Percentiles rank a stretch among this genome's conserved stretches.
These are phyloP conservation scores for Amphipyra berbera DNA, from an alignment of 2,888 invertebrate species.

Conservation along the genomic window DNA sequence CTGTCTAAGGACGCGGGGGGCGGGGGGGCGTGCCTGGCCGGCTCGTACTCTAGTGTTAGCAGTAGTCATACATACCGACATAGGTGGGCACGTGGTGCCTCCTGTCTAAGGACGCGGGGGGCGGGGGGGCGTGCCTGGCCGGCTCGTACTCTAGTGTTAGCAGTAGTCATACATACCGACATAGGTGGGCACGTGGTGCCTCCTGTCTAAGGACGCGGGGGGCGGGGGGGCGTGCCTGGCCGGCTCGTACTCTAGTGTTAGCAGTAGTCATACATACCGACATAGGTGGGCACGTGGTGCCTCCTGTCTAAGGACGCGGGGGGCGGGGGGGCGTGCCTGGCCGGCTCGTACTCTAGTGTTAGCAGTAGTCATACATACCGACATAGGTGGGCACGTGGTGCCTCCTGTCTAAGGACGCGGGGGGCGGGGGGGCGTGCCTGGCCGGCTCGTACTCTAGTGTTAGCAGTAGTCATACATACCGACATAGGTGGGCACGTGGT, in stretches of 20 bases:
- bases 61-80: slow-evolving; percentile 91
- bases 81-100: slow-evolving; percentile 95
- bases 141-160: slow-evolving; percentile 92
- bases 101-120: slow-evolving; percentile 93
- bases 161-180: slow-evolving; percentile 91
- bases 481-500: slow-evolving; percentile 96
- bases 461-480: slow-evolving; percentile 90
- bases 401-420: slow-evolving; percentile 94
- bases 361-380: slow-evolving; percentile 90
- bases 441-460: slow-evolving; percentile 91
- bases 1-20: slow-evolving; percentile 94
- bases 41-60: slow-evolving; percentile 92
- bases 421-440: slow-evolving; percentile 90
- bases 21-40: slow-evolving; percentile 89
- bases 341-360: slow-evolving; percentile 91
- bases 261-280: slow-evolving; percentile 90
- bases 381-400: slow-evolving; percentile 96
- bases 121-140: slow-evolving; percentile 89
- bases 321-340: slow-evolving; percentile 90
- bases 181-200: slow-evolving; percentile 95
- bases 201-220: slow-evolving; percentile 93
- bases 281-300: slow-evolving; percentile 95
- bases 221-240: slow-evolving; percentile 89
- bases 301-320: slow-evolving; percentile 94
- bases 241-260: slow-evolving; percentile 91